These are phyloP conservation scores for Trachelus iudaicus DNA, from an alignment of 2,888 invertebrate genomes.

Conservation along the genomic window DNA sequence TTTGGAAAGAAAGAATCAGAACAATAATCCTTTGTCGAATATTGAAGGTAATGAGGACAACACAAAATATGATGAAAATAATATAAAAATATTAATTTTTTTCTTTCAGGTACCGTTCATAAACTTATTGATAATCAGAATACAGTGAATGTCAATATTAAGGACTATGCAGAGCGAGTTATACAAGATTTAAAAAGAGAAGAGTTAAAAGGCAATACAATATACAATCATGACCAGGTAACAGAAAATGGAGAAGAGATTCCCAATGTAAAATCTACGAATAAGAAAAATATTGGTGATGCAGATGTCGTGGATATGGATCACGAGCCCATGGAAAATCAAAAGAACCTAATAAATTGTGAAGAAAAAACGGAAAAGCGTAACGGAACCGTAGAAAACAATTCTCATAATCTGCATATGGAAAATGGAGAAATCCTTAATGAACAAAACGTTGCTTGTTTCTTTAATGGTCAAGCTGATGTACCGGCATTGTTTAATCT, in stretches of 20 bases:
- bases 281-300: slow-evolving; percentile 11
- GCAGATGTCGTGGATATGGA: slow-evolving; percentile 14
- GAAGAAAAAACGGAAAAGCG: slow-evolving; percentile 30
- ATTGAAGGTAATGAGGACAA: slow-evolving; percentile 20
- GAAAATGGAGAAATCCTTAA: slow-evolving; percentile 16
- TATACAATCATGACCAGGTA: slow-evolving; percentile 16
- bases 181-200: slow-evolving; percentile 46
- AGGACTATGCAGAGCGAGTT: slow-evolving; percentile 46
- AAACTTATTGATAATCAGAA: slow-evolving; percentile 3
- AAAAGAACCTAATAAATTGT: background rate
- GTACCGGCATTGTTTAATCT: slow-evolving; percentile 37
- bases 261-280: slow-evolving; percentile 14
- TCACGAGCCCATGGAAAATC: background rate
- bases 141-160: slow-evolving; percentile 31
- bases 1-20: slow-evolving; percentile 4
- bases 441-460: slow-evolving; percentile 19
- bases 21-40: slow-evolving; percentile 1
- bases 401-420: slow-evolving; percentile 16
- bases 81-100: slow-evolving; percentile 6
- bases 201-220: background rate
- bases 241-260: slow-evolving; percentile 31
- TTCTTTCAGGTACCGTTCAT: slow-evolving; percentile 21
- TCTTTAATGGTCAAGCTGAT: slow-evolving; percentile 40
- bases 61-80: slow-evolving; percentile 15
- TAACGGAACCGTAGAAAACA: slow-evolving; percentile 40